These are phyloP conservation scores for Alouatta palliata DNA, from an alignment of 2,113 vertebrate genomes.

Conservation along the genomic window DNA sequence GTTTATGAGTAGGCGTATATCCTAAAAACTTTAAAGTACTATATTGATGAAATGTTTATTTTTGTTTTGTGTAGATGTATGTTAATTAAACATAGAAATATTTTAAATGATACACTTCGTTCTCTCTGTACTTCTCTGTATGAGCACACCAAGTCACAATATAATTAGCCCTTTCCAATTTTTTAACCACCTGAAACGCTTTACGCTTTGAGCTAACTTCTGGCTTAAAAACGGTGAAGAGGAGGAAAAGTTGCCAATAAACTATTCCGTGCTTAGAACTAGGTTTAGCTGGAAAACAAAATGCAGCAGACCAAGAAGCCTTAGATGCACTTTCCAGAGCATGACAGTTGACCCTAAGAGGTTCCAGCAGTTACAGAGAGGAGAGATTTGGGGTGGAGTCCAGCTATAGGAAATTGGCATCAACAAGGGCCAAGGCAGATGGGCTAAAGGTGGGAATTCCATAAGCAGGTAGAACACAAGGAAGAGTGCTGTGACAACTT, in stretches of 20 bases:
- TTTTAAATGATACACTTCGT: not conserved
- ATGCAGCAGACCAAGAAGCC: not conserved
- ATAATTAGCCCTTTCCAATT: not conserved
- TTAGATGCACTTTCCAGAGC: not conserved
- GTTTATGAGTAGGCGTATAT: not conserved
- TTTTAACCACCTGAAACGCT: not conserved
- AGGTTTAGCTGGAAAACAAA: conserved; percentile 2
- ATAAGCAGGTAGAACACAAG: not conserved
- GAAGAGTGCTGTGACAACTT: not conserved
- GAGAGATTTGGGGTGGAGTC: not conserved
- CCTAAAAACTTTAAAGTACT: not conserved
- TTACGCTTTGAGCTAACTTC: not conserved
- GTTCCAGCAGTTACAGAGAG: not conserved
- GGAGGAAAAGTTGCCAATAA: not conserved
- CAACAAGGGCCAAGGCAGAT: not conserved
- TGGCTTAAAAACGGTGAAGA: not conserved
- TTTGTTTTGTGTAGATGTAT: not conserved
- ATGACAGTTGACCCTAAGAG: not conserved
- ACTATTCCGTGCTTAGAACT: not conserved
- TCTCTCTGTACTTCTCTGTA: not conserved
- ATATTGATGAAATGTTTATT: not conserved
- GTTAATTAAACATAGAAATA: not conserved
- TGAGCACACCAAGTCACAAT: not conserved
- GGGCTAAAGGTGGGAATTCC: not conserved
- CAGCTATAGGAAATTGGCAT: not conserved